Conservation (phyloP, 2,113 vertebrate species). For the Rhinichthys klamathensis region DNA sequence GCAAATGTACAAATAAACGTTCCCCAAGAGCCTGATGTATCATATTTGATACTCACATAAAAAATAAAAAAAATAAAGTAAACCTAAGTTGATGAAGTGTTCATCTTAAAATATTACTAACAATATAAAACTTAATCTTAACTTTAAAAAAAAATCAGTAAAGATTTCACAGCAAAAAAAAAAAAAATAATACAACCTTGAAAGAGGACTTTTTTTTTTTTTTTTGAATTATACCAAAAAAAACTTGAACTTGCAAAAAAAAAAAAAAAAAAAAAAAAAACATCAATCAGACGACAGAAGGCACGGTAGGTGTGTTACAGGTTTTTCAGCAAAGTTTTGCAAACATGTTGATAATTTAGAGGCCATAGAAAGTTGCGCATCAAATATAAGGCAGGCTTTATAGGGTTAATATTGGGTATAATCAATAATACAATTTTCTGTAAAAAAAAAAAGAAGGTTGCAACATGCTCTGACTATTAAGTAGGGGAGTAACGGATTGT, state of each 20-base stretch:
- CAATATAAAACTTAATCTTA: not conserved
- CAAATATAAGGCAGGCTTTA: not conserved
- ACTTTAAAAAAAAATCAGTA: not conserved
- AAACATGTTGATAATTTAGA: not conserved
- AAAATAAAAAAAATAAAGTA: not conserved
- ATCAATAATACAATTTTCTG: not conserved
- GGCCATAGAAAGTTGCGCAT: not conserved
- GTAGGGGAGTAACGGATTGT: no score
- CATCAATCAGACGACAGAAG: not conserved
- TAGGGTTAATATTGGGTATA: not conserved
- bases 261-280: not conserved
- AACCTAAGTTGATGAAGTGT: not conserved
- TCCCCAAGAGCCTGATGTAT: not conserved
- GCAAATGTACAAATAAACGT: not conserved
- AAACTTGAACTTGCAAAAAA: not conserved
- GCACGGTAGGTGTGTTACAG: not conserved
- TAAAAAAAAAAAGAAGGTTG: not conserved
- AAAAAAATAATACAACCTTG: not conserved
- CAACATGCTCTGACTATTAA: not conserved
- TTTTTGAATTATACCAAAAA: not conserved
- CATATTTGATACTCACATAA: not conserved
- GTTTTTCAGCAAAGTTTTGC: not conserved
- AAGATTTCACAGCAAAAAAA: not conserved
- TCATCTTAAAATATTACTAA: not conserved
- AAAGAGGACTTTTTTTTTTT: not conserved